Base-by-base conservation (phyloP, 2,113 vertebrate species). In the Nanorana parkeri region DNA sequence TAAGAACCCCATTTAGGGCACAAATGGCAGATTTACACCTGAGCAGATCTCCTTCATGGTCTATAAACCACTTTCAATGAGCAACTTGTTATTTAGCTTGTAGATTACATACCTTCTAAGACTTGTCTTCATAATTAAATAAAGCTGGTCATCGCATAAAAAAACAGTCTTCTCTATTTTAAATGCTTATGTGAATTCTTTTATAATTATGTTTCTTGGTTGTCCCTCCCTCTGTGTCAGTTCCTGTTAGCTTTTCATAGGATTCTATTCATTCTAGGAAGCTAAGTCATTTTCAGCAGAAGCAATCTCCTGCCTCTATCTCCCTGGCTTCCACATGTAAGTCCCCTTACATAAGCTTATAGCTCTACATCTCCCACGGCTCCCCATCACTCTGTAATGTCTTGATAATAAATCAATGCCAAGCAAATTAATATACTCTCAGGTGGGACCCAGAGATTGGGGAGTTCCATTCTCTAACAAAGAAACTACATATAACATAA, bases 341-440 rank as follows among this genome's bases (percentile, higher is more conserved):
- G 24, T 64, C 20, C 17, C 6, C 32, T 29, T 61, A 56, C 60
- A 74, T 24, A 32, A 36, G n/a, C 69, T 23, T 75, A 67, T 65
- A 81, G 23, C 55, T 36, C 55, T 81, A 36, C 52, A 81, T 55
- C 47, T 56, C 80, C 80, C 51, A 56, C 8, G 2, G 69, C 61
- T 74, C 47, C 52, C 56, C 61, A 21, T 55, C 61, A 51, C 28
- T 51, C 60, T 81, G 47, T 74, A 74, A 81, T 41, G 80, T 65
- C 60, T 74, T 81, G 69, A 74, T 81, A 73, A 81, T 81, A 81
- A 81, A 81, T 81, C 80, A 81, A 56, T 81, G 80, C 69, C 69
- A 74, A n/a, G 47, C 69, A 81, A 66, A 81, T 74, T 65, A 81
- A 81, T 81, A 71, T 74, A 74, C 80, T 81, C 69, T 60, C 80